These are phyloP conservation scores for Neodiprion pinetum DNA, from an alignment of 1,140 invertebrate genomes.

Conservation along the genomic window DNA sequence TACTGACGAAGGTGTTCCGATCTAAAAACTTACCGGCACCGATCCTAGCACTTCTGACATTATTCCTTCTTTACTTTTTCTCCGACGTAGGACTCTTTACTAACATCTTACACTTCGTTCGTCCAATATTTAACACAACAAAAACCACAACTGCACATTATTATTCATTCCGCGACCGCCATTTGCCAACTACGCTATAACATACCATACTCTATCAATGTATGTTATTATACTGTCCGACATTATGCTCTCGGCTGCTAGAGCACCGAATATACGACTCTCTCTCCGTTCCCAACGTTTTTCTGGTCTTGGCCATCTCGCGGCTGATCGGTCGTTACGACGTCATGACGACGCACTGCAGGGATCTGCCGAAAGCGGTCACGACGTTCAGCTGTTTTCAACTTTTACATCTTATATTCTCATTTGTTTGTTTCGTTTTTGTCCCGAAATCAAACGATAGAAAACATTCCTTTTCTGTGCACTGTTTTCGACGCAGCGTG, in stretches of 20 bases:
- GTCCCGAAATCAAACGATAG: too few species aligned
- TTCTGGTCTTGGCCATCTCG: background rate
- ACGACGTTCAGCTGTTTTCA: too few species aligned
- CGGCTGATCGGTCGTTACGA: background rate
- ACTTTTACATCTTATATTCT: too few species aligned
- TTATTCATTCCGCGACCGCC: constrained; percentile 1
- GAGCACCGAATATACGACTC: background rate
- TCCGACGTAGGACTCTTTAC: background rate
- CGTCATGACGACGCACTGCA: background rate
- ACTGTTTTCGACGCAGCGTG: too few species aligned
- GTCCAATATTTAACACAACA: background rate
- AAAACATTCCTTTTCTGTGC: too few species aligned
- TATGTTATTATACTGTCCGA: background rate
- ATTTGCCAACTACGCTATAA: background rate
- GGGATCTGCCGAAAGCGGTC: too few species aligned
- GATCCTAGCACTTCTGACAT: background rate
- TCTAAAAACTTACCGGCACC: background rate
- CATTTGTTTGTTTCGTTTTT: too few species aligned
- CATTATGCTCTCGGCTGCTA: too few species aligned
- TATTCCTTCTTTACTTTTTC: background rate
- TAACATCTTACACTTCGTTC: background rate
- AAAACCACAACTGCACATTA: background rate
- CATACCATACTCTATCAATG: too few species aligned
- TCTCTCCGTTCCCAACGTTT: background rate
- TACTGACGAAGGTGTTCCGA: too few species aligned